These are phyloP conservation scores for Drosophila ezoana DNA, from an alignment of 2,888 invertebrate genomes.

Conservation along the genomic window DNA sequence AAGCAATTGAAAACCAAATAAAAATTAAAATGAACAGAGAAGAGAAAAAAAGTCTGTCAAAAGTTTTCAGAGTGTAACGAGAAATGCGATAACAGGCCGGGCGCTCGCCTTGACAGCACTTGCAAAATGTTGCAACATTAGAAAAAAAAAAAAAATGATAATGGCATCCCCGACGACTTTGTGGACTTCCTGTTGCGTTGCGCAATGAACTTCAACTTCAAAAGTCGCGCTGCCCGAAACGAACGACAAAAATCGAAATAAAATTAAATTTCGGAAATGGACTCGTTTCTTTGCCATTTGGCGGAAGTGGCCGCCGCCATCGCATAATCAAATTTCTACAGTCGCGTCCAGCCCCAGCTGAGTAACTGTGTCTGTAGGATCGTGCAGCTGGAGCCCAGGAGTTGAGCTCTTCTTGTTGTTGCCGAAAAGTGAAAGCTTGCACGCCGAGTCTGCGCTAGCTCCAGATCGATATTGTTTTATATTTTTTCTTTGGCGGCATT, in stretches of 20 bases:
- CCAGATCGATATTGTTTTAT: slow-evolving; percentile 26
- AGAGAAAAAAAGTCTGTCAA: slow-evolving; percentile 40
- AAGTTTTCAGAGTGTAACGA: slow-evolving; percentile 73
- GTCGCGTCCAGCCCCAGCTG: background rate
- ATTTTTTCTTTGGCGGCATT: slow-evolving; percentile 19
- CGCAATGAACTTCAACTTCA: slow-evolving; percentile 77
- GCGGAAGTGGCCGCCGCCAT: slow-evolving; percentile 58
- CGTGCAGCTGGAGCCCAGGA: slow-evolving; percentile 45
- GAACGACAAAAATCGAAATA: slow-evolving; percentile 50
- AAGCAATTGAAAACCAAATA: slow-evolving; percentile 55
- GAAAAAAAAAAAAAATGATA: slow-evolving; percentile 26
- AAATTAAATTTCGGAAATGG: slow-evolving; percentile 60
- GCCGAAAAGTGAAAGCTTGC: slow-evolving; percentile 64
- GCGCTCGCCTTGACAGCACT: slow-evolving; percentile 52
- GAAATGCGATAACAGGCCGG: slow-evolving; percentile 63
- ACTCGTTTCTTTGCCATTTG: slow-evolving; percentile 51
- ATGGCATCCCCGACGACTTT: slow-evolving; percentile 44
- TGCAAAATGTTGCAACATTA: slow-evolving; percentile 44
- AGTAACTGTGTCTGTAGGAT: slow-evolving; percentile 52
- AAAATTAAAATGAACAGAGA: slow-evolving; percentile 11
- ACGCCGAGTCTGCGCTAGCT: slow-evolving; percentile 8
- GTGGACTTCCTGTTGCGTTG: slow-evolving; percentile 50
- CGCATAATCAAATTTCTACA: slow-evolving; percentile 48
- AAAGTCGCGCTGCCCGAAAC: slow-evolving; percentile 29
- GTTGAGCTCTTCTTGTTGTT: slow-evolving; percentile 5